These are phyloP conservation scores for Pandemis heparana DNA, from an alignment of 2,888 invertebrate species.

Conservation along the genomic window DNA sequence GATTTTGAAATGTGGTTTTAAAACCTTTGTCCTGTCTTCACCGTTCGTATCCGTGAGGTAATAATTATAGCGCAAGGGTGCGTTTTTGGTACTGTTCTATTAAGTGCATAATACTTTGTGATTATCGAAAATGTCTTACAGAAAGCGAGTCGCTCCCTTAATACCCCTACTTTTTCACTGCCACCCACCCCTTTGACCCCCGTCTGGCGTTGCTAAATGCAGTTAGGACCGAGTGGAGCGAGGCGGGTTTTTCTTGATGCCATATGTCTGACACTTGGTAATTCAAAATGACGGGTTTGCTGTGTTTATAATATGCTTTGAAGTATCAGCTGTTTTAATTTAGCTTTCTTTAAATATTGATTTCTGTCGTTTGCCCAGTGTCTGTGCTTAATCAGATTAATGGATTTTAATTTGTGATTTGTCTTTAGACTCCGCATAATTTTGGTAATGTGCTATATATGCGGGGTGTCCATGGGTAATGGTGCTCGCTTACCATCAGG, in stretches of 20 bases:
- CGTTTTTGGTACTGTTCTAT: too few species aligned
- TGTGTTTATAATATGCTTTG: neutral
- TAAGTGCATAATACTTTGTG: too few species aligned
- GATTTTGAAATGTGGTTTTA: neutral
- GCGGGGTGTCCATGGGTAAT: too few species aligned
- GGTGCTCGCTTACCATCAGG: too few species aligned
- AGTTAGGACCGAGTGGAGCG: constrained; percentile 24
- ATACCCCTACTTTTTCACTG: constrained; percentile 3
- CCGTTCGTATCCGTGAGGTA: too few species aligned
- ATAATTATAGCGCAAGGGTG: too few species aligned
- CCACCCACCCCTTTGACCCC: neutral
- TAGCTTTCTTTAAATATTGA: neutral
- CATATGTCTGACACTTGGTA: constrained; percentile 30
- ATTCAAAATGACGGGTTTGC: constrained; percentile 10
- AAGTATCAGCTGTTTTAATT: constrained; percentile 5
- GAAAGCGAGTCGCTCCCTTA: neutral
- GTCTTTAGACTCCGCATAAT: too few species aligned
- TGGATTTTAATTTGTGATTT: too few species aligned
- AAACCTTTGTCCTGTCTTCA: neutral
- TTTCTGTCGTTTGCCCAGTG: too few species aligned
- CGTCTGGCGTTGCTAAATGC: constrained; percentile 32
- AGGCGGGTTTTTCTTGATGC: constrained; percentile 23
- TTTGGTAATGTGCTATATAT: too few species aligned
- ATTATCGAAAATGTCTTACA: neutral
- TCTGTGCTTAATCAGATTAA: too few species aligned